Evolutionary conservation across 2,797 vertebrate species (phyloP), one percentile per base, ranked within the genome.

Genomic region (Pempheris klunzingeri): DNA sequence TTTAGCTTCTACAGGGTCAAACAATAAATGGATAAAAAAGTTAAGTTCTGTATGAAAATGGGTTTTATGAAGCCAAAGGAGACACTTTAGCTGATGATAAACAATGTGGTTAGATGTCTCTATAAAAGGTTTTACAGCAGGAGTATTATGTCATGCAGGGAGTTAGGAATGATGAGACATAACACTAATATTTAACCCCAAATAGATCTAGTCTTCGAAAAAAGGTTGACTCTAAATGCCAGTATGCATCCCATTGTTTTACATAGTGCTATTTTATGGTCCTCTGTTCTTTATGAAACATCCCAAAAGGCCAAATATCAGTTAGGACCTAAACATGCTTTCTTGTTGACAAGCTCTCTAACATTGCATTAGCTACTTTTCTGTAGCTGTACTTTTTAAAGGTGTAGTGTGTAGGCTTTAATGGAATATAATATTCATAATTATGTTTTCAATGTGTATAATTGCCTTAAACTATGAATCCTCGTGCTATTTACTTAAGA

Each of bases 111-210:
- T 28, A 17, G 14, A 60, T 10, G 3, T 53, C 57, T 61, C 49
- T 46, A 50, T 60, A 50, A 61, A 77, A 71, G 57, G 24, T 49
- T 74, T 74, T 61, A 62, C 26, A 64, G 50, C 34, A 50, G n/a
- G 18, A 69, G 54, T 39, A 72, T 70, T 39, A 47, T 44, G 53
- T 62, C 54, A 83, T 61, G 28, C 22, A 66, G 30, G 7, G 38
- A 63, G 67, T 59, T 39, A 67, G 20, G 36, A 50, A 47, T 52
- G 60, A 70, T 67, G 70, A 74, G 58, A 65, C 32, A 61, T 57
- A 61, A 63, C 4, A 30, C 47, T 57, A 68, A 71, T 61, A 71
- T 78, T 75, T 59, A 32, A 67, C 28, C 41, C 39, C 58, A 47
- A 55, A 67, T 49, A 54, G 28, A 67, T 55, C 20, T n/a, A 14